Evolutionary conservation across 2,888 invertebrate species (phyloP), one percentile per base, ranked within the genome.

Genomic region (Cyrtodaria siliqua): DNA sequence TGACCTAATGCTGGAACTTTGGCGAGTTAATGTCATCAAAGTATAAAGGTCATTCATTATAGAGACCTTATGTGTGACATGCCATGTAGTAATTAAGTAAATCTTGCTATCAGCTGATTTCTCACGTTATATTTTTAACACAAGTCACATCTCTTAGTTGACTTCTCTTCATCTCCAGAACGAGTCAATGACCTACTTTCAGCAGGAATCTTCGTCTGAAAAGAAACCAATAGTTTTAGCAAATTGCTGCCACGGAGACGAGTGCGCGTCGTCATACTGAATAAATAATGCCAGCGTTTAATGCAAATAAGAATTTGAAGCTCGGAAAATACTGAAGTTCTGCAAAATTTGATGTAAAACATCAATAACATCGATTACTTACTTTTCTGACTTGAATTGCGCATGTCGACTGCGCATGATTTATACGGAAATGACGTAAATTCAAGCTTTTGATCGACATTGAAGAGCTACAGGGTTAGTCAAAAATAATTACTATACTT

Each of bases 151-250:
- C 63, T 68, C 56, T 63, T 72, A 69, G 64, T 69, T 47, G 71
- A 76, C 63, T 67, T 70, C 66, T 77, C 68, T 68, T 69, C 59
- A 27, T 53, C 40, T 47, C 82, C 81, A 87, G 76, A 88, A 73
- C 86, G 88, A 88, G 88, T 85, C 86, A 75, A 57, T 87, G 85
- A 82, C 86, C 81, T 76, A 86, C 75, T 83, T 84, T 62, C 50
- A 44, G 47, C 38, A 50, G 47, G 60, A 56, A 24, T 56, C 29
- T 56, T 20, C 20, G 47, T 29, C 68, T 60, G 61, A 18, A 68
- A 60, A 52, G 42, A 60, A 68, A 53, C 20, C 23, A 4, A 33
- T 38, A 33, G 60, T 52, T 26, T 53, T 9, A 26, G 8, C 8
- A 23, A 16, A 53, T 23, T 50, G 60, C 52, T 29, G 53, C 16